Evolutionary conservation across 1,140 invertebrate species (phyloP).

Genomic region (Caerostris extrusa): DNA sequence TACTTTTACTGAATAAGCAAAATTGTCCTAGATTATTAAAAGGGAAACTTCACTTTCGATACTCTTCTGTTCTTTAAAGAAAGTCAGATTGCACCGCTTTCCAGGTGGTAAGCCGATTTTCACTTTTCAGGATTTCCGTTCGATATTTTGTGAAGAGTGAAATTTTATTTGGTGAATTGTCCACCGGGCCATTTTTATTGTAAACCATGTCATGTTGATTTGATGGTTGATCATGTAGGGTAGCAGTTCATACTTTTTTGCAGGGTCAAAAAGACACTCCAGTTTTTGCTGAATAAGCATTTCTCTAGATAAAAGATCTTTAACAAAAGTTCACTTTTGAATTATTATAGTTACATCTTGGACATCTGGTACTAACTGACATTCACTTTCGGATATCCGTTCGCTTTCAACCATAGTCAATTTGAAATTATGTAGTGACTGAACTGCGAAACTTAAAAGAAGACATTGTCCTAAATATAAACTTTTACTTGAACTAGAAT

Average conservation of each 20-base stretch:
- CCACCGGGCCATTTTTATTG: not conserved
- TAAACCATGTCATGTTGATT: not conserved
- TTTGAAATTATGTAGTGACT: not conserved
- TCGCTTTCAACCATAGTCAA: not conserved
- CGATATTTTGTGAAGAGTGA: not conserved
- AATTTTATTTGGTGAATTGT: not conserved
- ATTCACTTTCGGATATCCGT: not conserved
- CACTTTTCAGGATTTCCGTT: slow-evolving; percentile 40
- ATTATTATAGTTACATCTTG: not conserved
- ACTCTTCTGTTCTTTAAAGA: not conserved
- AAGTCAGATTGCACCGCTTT: not conserved
- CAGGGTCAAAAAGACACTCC: too few species aligned
- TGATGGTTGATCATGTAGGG: too few species aligned
- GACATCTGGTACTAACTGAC: not conserved
- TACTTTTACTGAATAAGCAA: too few species aligned
- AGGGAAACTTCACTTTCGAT: not conserved
- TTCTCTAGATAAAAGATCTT: too few species aligned
- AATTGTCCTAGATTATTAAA: not conserved
- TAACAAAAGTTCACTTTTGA: not conserved
- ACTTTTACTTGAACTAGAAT: not conserved
- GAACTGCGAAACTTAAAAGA: not conserved
- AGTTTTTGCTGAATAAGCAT: too few species aligned
- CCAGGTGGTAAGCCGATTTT: not conserved
- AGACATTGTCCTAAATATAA: not conserved
- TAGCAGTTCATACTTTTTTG: too few species aligned